phyloP scores from a whole-genome alignment of 2,113 vertebrate genomes.

The Carassius auratus region DNA sequence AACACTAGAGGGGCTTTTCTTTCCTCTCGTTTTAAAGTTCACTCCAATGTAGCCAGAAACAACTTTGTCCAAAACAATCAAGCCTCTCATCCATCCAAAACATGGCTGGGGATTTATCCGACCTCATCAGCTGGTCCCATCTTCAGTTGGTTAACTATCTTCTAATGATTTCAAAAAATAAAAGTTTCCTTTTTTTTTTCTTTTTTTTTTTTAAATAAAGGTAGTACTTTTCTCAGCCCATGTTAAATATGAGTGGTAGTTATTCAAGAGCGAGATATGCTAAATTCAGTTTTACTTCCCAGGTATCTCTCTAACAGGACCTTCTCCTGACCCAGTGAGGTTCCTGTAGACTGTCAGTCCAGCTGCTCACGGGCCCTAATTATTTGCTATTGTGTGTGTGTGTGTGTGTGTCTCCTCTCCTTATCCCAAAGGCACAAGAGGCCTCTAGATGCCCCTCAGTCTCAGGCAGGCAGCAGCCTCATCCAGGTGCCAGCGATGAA shows the following conservation, averaged over 20 bases:
- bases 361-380: conserved; percentile 42
- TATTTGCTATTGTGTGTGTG: conserved; percentile 44
- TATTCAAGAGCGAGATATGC: neutral
- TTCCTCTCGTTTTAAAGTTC: conserved; percentile 51
- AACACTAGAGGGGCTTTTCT: conserved; percentile 67
- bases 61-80: conserved; percentile 23
- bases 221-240: neutral
- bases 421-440: conserved; percentile 73
- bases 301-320: conserved; percentile 7
- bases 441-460: conserved; percentile 75
- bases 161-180: neutral
- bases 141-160: neutral
- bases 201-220: neutral
- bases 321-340: conserved; percentile 14
- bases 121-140: neutral
- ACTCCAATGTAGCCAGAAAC: conserved; percentile 43
- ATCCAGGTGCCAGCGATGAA: conserved; percentile 89
- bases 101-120: neutral
- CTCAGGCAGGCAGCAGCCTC: conserved; percentile 81
- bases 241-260: neutral
- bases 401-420: conserved; percentile 32
- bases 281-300: neutral
- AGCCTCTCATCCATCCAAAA: conserved; percentile 14
- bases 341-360: conserved; percentile 27
- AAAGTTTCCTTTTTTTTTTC: too few species aligned